Evolutionary conservation across 2,797 vertebrate species (phyloP).

Genomic region (Carapus acus): DNA sequence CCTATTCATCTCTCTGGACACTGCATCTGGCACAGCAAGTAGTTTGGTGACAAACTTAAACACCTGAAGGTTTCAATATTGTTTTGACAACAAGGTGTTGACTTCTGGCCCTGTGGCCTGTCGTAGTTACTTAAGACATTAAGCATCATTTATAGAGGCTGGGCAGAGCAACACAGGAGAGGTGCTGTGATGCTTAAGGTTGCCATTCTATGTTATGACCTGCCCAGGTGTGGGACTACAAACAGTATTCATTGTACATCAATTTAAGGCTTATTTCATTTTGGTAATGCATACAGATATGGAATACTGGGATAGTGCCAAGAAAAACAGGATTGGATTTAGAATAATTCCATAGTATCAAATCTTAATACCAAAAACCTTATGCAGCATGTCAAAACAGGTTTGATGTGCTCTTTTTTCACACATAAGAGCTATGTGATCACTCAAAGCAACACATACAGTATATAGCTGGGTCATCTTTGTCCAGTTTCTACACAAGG

Average conservation of each 20-base stretch:
- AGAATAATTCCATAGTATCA: neutral
- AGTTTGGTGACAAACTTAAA: conserved; percentile 31
- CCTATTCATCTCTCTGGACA: conserved; percentile 50
- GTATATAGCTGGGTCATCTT: neutral
- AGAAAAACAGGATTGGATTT: neutral
- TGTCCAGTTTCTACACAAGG: neutral
- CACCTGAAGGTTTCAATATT: conserved; percentile 58
- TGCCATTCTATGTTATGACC: conserved; percentile 34
- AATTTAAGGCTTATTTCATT: conserved; percentile 5
- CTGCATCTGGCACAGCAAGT: conserved; percentile 40
- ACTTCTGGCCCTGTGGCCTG: conserved; percentile 51
- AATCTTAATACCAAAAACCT: neutral
- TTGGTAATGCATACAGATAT: neutral
- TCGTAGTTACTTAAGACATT: conserved; percentile 58
- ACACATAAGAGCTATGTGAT: neutral
- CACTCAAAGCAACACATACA: neutral
- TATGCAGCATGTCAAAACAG: neutral
- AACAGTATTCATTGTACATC: conserved; percentile 11
- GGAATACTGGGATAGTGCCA: neutral
- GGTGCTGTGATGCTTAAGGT: conserved; percentile 38
- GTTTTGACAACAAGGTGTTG: conserved; percentile 59
- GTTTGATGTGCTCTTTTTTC: neutral
- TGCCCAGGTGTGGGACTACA: conserved; percentile 20
- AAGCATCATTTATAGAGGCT: conserved; percentile 58
- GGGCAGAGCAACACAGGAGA: conserved; percentile 41